Conservation (phyloP, 2,113 vertebrate genomes). For the Raja brachyura region DNA sequence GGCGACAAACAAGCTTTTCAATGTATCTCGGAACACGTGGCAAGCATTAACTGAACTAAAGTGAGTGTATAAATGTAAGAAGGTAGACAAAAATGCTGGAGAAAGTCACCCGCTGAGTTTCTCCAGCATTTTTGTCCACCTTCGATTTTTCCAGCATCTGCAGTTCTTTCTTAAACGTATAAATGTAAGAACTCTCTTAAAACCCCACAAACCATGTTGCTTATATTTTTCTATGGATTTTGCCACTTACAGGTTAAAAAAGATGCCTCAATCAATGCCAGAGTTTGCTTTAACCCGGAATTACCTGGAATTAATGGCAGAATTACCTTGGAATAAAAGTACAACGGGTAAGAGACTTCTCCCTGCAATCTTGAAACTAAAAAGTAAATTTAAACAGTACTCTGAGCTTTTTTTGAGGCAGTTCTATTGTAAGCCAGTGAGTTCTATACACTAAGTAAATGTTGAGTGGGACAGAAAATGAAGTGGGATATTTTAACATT, state of each 20-base stretch:
- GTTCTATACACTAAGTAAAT: not conserved
- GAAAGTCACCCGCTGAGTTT: no score
- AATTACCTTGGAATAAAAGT: conserved; percentile 88
- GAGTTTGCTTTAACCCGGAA: conserved; percentile 89
- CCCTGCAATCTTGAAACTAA: no score
- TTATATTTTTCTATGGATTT: not conserved
- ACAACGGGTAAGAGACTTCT: conserved; percentile 69
- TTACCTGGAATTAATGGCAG: conserved; percentile 95
- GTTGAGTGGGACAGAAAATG: not conserved
- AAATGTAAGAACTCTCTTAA: not conserved
- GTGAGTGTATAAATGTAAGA: not conserved
- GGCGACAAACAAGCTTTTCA: no score
- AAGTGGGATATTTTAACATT: not conserved
- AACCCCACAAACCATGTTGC: not conserved
- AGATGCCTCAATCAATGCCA: conserved; percentile 98
- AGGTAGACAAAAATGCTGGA: no score
- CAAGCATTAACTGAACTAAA: not conserved
- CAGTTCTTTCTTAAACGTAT: not conserved
- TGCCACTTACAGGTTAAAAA: conserved; percentile 71
- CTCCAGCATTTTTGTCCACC: no score
- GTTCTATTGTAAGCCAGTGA: not conserved
- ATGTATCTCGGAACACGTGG: no score
- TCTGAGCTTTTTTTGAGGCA: no score
- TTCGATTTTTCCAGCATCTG: no score
- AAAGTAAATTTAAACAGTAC: not conserved